These are phyloP conservation scores for Willisornis vidua DNA, from an alignment of 2,113 vertebrate species.

Conservation along the genomic window DNA sequence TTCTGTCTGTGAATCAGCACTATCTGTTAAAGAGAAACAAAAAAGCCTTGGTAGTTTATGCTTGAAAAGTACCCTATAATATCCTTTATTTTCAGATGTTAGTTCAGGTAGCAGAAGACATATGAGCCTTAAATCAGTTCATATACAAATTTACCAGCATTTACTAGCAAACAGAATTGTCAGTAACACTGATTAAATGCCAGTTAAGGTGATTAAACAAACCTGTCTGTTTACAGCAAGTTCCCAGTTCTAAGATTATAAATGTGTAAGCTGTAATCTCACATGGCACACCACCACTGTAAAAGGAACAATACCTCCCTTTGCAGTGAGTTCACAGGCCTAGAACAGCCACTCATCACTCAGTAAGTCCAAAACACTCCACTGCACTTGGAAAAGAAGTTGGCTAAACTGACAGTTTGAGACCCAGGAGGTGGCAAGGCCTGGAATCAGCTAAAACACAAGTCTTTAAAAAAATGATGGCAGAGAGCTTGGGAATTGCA, in stretches of 20 bases:
- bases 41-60: neutral
- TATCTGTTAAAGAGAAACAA: constrained; percentile 75
- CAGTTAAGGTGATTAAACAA: neutral
- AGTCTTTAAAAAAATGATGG: neutral
- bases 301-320: neutral
- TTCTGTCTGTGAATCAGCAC: constrained; percentile 84
- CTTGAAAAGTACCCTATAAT: neutral
- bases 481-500: neutral
- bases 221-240: neutral
- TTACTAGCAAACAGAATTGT: neutral
- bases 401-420: neutral
- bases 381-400: neutral
- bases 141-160: neutral
- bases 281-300: neutral
- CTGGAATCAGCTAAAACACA: neutral
- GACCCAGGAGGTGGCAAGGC: neutral
- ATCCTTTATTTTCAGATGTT: neutral
- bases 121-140: neutral
- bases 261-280: neutral
- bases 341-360: neutral
- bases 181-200: neutral
- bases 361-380: neutral
- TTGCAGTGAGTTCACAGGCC: neutral
- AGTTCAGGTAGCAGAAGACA: neutral
- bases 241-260: neutral